These are phyloP conservation scores for Heliconius erato DNA, from an alignment of 2,888 invertebrate genomes.

Conservation along the genomic window DNA sequence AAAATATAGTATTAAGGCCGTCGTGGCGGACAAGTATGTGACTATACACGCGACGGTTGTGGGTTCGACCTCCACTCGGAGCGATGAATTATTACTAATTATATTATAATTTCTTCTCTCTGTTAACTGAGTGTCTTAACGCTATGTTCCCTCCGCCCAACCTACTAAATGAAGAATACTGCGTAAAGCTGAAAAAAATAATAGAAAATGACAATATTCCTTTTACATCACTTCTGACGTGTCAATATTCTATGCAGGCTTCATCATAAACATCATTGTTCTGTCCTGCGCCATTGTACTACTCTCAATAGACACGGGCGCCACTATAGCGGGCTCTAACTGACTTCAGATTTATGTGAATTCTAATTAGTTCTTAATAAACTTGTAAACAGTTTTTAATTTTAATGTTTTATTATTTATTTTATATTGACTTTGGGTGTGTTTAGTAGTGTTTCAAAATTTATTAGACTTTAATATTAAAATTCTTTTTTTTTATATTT, in stretches of 20 bases:
- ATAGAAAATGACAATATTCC: neutral
- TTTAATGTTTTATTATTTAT: neutral
- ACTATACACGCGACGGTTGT: too few species aligned
- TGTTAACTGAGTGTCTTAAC: too few species aligned
- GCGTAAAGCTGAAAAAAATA: too few species aligned
- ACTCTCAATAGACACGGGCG: slow-evolving; percentile 59
- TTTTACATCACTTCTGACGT: slow-evolving; percentile 22
- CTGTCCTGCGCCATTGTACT: slow-evolving; percentile 55
- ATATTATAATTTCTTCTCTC: too few species aligned
- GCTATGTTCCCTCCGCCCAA: too few species aligned
- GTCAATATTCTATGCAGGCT: slow-evolving; percentile 23
- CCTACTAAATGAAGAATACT: too few species aligned
- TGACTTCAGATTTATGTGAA: slow-evolving; percentile 32
- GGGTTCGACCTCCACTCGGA: too few species aligned
- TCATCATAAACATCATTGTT: slow-evolving; percentile 66
- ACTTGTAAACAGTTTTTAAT: neutral
- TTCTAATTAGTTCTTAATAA: slow-evolving; percentile 36
- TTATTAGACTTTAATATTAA: neutral
- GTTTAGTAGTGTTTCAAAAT: neutral
- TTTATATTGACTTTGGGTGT: neutral
- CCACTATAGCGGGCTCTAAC: slow-evolving; percentile 32
- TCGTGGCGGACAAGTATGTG: too few species aligned
- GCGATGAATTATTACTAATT: too few species aligned
- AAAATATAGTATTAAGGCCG: too few species aligned
- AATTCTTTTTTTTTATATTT: neutral